Conservation (phyloP, 1,140 invertebrate genomes). For the Scylla paramamosain region DNA sequence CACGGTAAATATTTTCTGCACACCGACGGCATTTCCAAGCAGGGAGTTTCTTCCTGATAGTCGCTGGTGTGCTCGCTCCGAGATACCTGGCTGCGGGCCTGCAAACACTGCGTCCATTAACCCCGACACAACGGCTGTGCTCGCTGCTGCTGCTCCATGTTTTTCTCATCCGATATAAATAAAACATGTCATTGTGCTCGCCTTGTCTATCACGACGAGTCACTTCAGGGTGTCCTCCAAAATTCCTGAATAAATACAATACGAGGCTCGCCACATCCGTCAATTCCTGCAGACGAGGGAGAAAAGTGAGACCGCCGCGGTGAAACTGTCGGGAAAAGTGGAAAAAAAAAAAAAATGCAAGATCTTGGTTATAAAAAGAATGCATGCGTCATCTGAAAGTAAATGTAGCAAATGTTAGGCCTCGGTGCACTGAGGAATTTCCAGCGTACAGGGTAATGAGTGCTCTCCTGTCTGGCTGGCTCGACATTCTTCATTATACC, state of each 20-base stretch:
- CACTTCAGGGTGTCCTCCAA: not conserved
- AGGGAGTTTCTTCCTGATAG: no score
- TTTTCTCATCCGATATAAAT: not conserved
- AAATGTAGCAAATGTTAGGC: not conserved
- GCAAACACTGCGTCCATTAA: not conserved
- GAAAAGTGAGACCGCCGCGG: not conserved
- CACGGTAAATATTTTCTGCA: not conserved
- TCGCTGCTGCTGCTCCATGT: not conserved
- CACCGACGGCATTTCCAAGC: no score
- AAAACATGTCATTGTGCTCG: not conserved
- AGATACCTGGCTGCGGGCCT: no score
- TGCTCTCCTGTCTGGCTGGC: not conserved
- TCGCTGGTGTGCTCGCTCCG: no score
- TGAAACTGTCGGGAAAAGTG: no score
- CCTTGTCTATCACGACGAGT: not conserved
- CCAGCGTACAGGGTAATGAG: not conserved
- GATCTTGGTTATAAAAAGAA: not conserved
- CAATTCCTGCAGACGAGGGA: not conserved
- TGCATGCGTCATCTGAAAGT: not conserved
- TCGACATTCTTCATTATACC: slow-evolving; percentile 13
- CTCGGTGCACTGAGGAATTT: not conserved
- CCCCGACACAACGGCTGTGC: not conserved
- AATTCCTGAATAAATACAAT: not conserved
- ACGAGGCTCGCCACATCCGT: no score
- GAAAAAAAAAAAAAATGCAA: no score